Conservation (phyloP, 2,113 vertebrate genomes). For the Reinhardtius hippoglossoides region DNA sequence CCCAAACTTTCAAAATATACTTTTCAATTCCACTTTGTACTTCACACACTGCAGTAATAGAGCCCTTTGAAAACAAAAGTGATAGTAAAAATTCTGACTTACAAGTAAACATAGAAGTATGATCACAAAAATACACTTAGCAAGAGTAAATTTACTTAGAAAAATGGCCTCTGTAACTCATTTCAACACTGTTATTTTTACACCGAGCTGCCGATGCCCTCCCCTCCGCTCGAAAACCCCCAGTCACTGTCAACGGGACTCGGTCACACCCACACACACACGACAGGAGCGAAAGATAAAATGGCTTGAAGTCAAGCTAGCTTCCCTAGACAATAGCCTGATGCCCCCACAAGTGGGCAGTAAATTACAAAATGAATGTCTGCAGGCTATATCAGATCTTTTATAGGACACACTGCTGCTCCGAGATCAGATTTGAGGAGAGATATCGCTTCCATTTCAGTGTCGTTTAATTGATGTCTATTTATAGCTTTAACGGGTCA, state of each 20-base stretch:
- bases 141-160: neutral
- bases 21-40: constrained; percentile 28
- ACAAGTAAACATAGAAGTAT: neutral
- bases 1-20: constrained; percentile 24
- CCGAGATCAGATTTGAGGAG: constrained; percentile 1
- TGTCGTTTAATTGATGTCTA: neutral
- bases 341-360: neutral
- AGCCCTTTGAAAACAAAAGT: no score
- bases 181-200: neutral
- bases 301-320: neutral
- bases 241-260: no score
- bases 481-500: neutral
- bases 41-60: no score
- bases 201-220: neutral
- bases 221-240: no score
- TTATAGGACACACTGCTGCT: neutral
- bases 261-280: neutral
- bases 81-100: no score
- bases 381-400: neutral
- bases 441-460: neutral
- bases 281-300: neutral
- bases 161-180: neutral
- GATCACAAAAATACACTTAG: neutral
- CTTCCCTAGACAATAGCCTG: neutral
- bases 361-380: neutral